Evolutionary conservation across 1,140 invertebrate genomes (phyloP).

Genomic region (Monomorium pharaonis): DNA sequence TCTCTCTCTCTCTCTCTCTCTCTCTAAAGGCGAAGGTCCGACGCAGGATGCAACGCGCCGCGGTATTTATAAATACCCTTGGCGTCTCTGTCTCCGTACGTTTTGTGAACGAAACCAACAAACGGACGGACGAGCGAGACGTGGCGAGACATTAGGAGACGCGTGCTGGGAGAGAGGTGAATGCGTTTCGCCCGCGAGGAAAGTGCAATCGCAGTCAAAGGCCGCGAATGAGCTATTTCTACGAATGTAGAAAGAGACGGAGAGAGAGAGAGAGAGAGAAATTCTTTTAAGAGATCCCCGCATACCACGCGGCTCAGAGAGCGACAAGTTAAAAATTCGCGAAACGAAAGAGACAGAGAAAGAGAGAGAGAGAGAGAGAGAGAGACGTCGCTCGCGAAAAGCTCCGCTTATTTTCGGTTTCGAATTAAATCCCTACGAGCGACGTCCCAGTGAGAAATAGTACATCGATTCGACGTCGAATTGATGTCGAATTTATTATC

Average conservation of each 20-base stretch:
- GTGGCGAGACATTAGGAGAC: constrained; percentile 50
- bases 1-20: constrained; percentile 39
- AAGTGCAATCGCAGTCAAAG: constrained; percentile 53
- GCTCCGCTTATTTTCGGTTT: neutral
- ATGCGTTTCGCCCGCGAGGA: constrained; percentile 25
- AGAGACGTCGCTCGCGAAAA: neutral
- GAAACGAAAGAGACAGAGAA: no score
- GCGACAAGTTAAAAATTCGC: neutral
- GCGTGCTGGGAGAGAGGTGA: constrained; percentile 3
- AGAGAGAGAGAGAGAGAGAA: neutral
- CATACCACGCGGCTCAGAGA: neutral
- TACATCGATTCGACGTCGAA: no score
- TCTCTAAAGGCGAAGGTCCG: constrained; percentile 76
- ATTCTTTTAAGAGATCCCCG: neutral
- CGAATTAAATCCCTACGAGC: neutral
- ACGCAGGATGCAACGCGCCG: constrained; percentile 62
- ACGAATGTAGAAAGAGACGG: neutral
- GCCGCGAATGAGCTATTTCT: constrained; percentile 28
- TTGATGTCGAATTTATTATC: no score
- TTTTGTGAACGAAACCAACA: constrained; percentile 46
- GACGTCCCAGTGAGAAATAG: no score
- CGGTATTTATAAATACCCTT: constrained; percentile 81
- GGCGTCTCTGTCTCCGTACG: constrained; percentile 60
- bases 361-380: no score
- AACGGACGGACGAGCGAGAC: neutral